These are phyloP conservation scores for Callyntrura guangdongensis DNA, from an alignment of 2,888 invertebrate species.

Conservation along the genomic window DNA sequence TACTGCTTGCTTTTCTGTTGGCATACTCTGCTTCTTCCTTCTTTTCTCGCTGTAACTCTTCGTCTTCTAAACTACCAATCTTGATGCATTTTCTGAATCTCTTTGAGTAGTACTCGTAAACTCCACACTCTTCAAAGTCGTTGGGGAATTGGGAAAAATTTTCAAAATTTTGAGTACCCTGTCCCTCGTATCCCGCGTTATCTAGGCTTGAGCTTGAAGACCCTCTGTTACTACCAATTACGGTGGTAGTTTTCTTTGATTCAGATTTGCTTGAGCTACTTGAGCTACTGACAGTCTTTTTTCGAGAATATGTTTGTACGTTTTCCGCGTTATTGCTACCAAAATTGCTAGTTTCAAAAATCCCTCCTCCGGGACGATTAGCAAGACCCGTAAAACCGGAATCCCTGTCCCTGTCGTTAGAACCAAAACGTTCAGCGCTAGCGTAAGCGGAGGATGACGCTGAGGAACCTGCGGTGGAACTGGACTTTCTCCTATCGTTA, in stretches of 20 bases:
- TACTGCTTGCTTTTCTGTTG: neutral
- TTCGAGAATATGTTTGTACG: constrained; percentile 45
- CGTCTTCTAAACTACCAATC: constrained; percentile 63
- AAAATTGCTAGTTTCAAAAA: neutral
- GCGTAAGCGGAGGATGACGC: neutral
- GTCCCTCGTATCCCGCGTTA: constrained; percentile 38
- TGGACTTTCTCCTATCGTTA: neutral
- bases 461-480: constrained; percentile 6
- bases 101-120: constrained; percentile 70
- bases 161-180: constrained; percentile 56
- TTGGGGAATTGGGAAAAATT: constrained; percentile 40
- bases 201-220: neutral
- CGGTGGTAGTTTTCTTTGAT: constrained; percentile 42
- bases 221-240: neutral
- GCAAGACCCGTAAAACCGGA: neutral
- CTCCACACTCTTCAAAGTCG: constrained; percentile 71
- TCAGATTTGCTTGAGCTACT: constrained; percentile 53
- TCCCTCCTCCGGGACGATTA: neutral
- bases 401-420: constrained; percentile 27
- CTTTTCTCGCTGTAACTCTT: constrained; percentile 61
- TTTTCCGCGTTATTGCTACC: neutral
- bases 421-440: constrained; percentile 5
- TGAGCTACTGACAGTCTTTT: constrained; percentile 39
- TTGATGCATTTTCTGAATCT: constrained; percentile 61
- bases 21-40: constrained; percentile 33